Evolutionary conservation across 2,797 vertebrate species (phyloP).

Genomic region (Petrocephalus schoutedeni): DNA sequence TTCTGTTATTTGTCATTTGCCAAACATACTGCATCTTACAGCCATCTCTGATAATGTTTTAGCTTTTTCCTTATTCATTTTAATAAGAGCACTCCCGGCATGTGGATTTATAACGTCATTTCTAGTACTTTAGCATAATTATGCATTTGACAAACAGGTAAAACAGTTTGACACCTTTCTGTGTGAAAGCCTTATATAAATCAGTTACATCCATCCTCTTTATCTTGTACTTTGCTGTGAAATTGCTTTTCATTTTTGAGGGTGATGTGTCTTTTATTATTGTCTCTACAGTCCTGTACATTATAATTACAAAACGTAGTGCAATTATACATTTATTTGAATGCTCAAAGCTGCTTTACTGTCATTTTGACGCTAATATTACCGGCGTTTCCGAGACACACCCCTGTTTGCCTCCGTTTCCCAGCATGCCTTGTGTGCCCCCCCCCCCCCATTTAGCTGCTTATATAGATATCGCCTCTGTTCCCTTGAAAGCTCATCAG

Average conservation of each 20-base stretch:
- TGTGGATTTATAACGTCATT: not conserved
- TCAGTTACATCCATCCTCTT: not conserved
- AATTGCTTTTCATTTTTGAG: not conserved
- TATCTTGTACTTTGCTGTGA: not conserved
- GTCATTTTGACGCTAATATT: not conserved
- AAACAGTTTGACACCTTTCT: not conserved
- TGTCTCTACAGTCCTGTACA: not conserved
- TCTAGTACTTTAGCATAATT: not conserved
- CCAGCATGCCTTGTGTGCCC: not conserved
- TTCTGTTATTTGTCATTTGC: constrained; percentile 1
- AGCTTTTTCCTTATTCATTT: not conserved
- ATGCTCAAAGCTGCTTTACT: not conserved
- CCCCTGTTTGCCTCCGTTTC: not conserved
- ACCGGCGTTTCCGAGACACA: not conserved
- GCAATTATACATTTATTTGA: not conserved
- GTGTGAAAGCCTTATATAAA: not conserved
- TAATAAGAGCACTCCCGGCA: not conserved
- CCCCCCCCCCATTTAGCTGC: not conserved
- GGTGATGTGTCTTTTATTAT: not conserved
- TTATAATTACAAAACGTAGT: not conserved
- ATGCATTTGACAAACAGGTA: not conserved
- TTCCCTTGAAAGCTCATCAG: not conserved
- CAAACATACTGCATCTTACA: not conserved
- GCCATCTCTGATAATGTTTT: not conserved
- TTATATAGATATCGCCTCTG: not conserved